Evolutionary conservation across 2,113 vertebrate genomes (phyloP), one percentile per base, ranked within the genome.

Genomic region (Bufo bufo): DNA sequence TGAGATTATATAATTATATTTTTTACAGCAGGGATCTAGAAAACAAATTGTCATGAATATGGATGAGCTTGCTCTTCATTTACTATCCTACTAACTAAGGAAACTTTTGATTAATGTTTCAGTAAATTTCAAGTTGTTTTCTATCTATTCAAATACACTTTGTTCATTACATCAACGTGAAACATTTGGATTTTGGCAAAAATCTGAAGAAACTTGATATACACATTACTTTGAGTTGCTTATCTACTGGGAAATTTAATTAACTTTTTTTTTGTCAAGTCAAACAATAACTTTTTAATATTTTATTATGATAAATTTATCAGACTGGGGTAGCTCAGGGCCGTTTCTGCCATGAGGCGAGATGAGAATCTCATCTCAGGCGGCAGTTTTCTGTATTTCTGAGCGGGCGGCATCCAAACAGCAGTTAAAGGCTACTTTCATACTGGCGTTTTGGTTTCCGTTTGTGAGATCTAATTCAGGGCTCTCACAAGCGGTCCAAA

Each of bases 1-100:
- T 94, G 94, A 95, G 92, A 94, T 93, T 91, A 83, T 95, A 93
- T 94, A 95, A 96, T 95, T 95, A 95, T 95, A 95, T 96, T 95
- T 96, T 95, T 96, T 95, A 93, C 95, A 94, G 91, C 93, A 93
- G 91, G 91, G 90, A 93, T 94, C 91, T 92, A 91, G 91, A 90
- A 91, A 91, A 92, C 79, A 89, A 91, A 93, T 91, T 93, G 91
- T 93, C 95, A 93, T 93, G 93, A 93, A 92, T 92, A 91, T 91
- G 92, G 91, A 94, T 94, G 93, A 94, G 93, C 89, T 87, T 88
- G 61, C 89, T 91, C 88, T 94, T 93, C 92, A 92, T 93, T 93
- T 93, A 90, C 92, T 33, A 92, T 89, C 89, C 69, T 92, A 85
- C 90, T 90, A 90, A 89, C 72, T 90, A 91, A 91, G 85, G 23